These are phyloP conservation scores for Oligia strigilis DNA, from an alignment of 2,888 invertebrate genomes.

Conservation along the genomic window DNA sequence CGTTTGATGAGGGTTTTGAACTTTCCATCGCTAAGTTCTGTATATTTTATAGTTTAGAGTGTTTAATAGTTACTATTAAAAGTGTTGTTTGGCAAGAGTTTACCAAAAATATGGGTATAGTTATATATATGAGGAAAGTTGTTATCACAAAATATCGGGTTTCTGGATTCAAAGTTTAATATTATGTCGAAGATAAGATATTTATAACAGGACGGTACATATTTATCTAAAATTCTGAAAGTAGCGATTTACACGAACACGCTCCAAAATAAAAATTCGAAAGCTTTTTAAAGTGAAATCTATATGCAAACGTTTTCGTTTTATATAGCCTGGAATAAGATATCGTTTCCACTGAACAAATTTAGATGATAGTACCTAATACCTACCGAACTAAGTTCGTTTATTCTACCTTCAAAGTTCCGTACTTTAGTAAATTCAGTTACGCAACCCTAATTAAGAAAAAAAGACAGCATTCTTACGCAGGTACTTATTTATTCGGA, in stretches of 20 bases:
- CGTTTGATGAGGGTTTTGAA: too few species aligned
- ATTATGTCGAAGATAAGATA: slow-evolving; percentile 11
- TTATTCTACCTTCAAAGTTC: slow-evolving; percentile 61
- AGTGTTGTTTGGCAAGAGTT: neutral
- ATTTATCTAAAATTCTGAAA: slow-evolving; percentile 42
- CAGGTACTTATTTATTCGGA: slow-evolving; percentile 68
- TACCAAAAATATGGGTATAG: neutral
- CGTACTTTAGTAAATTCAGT: slow-evolving; percentile 67
- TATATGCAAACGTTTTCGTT: slow-evolving; percentile 35
- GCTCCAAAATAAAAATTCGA: slow-evolving; percentile 40
- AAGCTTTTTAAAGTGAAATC: slow-evolving; percentile 45
- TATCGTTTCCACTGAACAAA: slow-evolving; percentile 35
- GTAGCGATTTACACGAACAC: slow-evolving; percentile 35
- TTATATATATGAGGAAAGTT: neutral
- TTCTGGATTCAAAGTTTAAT: slow-evolving; percentile 22
- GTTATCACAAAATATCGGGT: slow-evolving; percentile 2
- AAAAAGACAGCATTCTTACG: slow-evolving; percentile 66
- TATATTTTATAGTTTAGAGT: neutral
- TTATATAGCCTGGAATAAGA: slow-evolving; percentile 30
- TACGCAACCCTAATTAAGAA: slow-evolving; percentile 70
- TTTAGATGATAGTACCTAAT: slow-evolving; percentile 38
- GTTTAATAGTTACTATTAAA: neutral
- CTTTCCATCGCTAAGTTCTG: too few species aligned
- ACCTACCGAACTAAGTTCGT: slow-evolving; percentile 63
- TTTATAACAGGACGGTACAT: slow-evolving; percentile 13